Conservation (phyloP, 2,113 vertebrate species). For the Ictalurus punctatus region DNA sequence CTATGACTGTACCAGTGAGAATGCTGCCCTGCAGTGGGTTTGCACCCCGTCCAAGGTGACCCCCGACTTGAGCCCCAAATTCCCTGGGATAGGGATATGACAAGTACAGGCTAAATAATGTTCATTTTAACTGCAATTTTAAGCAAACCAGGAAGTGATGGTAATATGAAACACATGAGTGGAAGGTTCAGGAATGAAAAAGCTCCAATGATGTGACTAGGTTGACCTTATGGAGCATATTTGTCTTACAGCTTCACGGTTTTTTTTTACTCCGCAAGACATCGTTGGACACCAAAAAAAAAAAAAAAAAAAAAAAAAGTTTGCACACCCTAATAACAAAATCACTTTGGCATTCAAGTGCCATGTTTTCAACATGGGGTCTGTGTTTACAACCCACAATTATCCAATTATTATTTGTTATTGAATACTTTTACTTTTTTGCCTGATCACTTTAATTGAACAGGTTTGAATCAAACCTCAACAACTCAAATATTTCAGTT, state of each 20-base stretch:
- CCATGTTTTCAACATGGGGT: background rate
- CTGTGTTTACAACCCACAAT: background rate
- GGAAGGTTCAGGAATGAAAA: background rate
- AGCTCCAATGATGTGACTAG: background rate
- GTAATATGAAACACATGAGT: background rate
- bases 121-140: background rate
- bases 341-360: background rate
- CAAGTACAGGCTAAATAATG: background rate
- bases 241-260: too few species aligned
- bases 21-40: too few species aligned
- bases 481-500: background rate
- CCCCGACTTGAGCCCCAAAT: too few species aligned
- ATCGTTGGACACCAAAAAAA: background rate
- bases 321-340: background rate
- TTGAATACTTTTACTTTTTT: background rate
- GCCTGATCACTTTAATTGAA: background rate
- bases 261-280: background rate
- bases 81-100: too few species aligned
- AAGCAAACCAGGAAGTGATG: background rate
- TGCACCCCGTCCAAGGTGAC: too few species aligned
- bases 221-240: too few species aligned
- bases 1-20: background rate
- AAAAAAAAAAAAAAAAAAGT: background rate
- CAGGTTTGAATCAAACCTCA: background rate
- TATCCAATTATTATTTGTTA: background rate